Evolutionary conservation across 1,140 invertebrate species (phyloP).

Genomic region (Alviniconcha marisindica): DNA sequence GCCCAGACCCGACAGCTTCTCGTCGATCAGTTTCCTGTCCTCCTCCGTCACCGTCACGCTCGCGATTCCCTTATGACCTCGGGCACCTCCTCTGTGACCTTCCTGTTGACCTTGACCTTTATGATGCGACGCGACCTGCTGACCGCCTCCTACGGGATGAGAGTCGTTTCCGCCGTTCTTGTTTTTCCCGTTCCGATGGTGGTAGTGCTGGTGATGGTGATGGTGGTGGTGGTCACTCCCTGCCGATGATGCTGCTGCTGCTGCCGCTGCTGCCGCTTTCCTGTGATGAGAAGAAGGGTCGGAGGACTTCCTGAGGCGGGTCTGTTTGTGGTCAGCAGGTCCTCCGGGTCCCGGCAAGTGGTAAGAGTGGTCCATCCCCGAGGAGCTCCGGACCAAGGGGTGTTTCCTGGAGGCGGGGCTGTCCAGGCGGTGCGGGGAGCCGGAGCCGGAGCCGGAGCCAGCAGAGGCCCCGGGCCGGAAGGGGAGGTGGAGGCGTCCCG

Average conservation of each 20-base stretch:
- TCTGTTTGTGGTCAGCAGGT: neutral
- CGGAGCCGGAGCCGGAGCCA: constrained; percentile 1
- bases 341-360: neutral
- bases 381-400: neutral
- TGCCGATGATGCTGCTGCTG: too few relatives aligned
- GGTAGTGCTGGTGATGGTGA: too few relatives aligned
- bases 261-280: neutral
- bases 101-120: neutral
- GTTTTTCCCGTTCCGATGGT: neutral
- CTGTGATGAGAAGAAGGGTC: constrained; percentile 23
- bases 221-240: neutral
- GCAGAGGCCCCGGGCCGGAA: too few relatives aligned
- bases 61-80: constrained; percentile 14
- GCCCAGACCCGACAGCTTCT: neutral
- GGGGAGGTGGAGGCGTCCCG: constrained; percentile 19
- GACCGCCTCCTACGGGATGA: neutral
- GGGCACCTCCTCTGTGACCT: constrained; percentile 19
- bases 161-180: neutral
- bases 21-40: constrained; percentile 17
- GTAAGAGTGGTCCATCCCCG: neutral
- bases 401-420: neutral
- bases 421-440: neutral
- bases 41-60: constrained; percentile 22
- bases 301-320: constrained; percentile 8
- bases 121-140: neutral